A percentile compares a stretch with the other conserved stretches of the same genome.
Evolutionary conservation across 2,888 invertebrate genomes (phyloP).

Genomic region (Caenorhabditis sulstoni): DNA sequence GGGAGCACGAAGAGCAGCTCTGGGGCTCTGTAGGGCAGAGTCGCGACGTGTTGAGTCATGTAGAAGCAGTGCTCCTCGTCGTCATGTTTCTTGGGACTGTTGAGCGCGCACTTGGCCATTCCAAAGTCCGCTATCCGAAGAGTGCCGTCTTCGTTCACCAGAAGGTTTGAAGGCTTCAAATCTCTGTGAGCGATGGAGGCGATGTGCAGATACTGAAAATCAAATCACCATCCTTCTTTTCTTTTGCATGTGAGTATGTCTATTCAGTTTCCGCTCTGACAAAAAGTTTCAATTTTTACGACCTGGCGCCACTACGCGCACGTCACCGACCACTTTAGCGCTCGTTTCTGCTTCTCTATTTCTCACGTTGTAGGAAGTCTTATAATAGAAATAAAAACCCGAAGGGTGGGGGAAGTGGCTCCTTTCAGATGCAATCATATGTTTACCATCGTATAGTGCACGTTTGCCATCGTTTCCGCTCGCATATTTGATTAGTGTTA

Average conservation of each 20-base stretch:
- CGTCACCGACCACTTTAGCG: conserved; percentile 9
- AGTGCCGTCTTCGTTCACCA: conserved; percentile 72
- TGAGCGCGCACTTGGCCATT: conserved; percentile 76
- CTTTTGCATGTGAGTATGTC: not conserved
- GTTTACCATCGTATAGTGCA: conserved; percentile 53
- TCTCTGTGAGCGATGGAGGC: conserved; percentile 78
- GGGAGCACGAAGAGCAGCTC: conserved; percentile 78
- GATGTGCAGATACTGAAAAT: conserved; percentile 75
- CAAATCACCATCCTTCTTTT: not conserved
- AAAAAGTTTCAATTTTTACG: conserved; percentile 17
- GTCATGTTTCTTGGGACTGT: conserved; percentile 60
- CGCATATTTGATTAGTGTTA: conserved; percentile 49
- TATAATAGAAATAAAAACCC: not conserved
- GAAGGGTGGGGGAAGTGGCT: conserved; percentile 27
- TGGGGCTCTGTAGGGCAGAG: conserved; percentile 78
- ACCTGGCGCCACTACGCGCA: conserved; percentile 14
- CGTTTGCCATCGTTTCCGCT: conserved; percentile 34
- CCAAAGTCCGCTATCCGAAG: conserved; percentile 78
- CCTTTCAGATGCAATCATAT: conserved; percentile 34
- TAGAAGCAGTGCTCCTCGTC: conserved; percentile 79
- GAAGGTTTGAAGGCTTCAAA: conserved; percentile 77
- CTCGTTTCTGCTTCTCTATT: conserved; percentile 15
- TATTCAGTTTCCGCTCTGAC: not conserved
- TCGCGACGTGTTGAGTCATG: conserved; percentile 79
- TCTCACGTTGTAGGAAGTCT: conserved; percentile 1